These are phyloP conservation scores for Dicerorhinus sumatrensis DNA, from an alignment of 2,113 vertebrate genomes.

Conservation along the genomic window DNA sequence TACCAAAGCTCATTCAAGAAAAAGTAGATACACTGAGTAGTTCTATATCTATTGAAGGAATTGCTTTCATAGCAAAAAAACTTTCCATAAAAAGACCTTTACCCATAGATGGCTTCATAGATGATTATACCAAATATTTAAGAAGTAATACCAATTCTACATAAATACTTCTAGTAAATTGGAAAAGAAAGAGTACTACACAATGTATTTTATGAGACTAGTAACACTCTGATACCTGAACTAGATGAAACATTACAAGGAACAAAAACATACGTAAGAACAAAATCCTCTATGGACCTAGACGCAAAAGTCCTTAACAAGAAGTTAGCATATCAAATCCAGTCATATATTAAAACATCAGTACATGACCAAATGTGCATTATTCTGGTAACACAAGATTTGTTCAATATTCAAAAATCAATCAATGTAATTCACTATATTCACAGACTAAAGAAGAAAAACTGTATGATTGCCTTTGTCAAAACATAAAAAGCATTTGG, in stretches of 20 bases:
- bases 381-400: background rate
- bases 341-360: background rate
- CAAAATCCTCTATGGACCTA: background rate
- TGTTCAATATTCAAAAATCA: background rate
- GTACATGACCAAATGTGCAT: background rate
- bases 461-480: background rate
- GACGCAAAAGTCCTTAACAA: background rate
- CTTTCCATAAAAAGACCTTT: background rate
- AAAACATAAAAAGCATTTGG: background rate
- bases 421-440: background rate
- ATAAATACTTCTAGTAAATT: background rate
- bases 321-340: background rate
- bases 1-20: background rate
- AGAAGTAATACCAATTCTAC: background rate
- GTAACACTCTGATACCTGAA: background rate
- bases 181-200: background rate
- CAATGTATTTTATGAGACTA: background rate
- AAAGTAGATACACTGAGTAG: background rate
- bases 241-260: background rate
- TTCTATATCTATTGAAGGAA: background rate
- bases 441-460: background rate
- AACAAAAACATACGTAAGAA: background rate
- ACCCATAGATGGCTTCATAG: background rate
- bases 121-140: background rate
- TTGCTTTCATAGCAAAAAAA: background rate